These are phyloP conservation scores for Lithobates pipiens DNA, from an alignment of 2,797 vertebrate genomes.

Conservation along the genomic window DNA sequence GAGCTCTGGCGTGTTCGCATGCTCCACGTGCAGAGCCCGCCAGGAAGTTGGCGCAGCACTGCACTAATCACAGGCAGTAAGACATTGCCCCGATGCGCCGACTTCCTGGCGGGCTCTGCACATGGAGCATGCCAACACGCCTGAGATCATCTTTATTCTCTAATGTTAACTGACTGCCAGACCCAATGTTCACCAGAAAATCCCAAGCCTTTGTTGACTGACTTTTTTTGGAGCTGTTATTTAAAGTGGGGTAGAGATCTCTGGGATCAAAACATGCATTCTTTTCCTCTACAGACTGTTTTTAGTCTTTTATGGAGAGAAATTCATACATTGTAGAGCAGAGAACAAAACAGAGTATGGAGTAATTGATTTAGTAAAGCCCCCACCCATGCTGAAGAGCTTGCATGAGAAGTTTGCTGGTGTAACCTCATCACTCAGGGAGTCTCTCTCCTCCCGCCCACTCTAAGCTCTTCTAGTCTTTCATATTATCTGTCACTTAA, in stretches of 20 bases:
- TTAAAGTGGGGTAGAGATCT: neutral
- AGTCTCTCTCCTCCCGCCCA: slow-evolving; percentile 19
- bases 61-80: too few species aligned
- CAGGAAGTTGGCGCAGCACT: too few species aligned
- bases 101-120: too few species aligned
- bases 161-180: too few species aligned
- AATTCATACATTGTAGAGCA: neutral
- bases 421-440: slow-evolving; percentile 48
- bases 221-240: too few species aligned
- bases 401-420: slow-evolving; percentile 27
- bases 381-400: slow-evolving; percentile 21
- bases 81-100: too few species aligned
- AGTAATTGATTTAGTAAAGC: slow-evolving; percentile 32
- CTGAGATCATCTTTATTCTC: too few species aligned
- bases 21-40: too few species aligned
- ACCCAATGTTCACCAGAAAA: too few species aligned
- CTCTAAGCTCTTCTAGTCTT: slow-evolving; percentile 47
- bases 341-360: slow-evolving; percentile 10
- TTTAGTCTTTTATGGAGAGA: neutral
- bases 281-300: neutral
- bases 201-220: too few species aligned
- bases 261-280: neutral
- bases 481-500: slow-evolving; percentile 57
- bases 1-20: too few species aligned
- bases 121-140: too few species aligned